Conservation (phyloP, 2,113 vertebrate genomes). For the Phylloscopus whistleri region DNA sequence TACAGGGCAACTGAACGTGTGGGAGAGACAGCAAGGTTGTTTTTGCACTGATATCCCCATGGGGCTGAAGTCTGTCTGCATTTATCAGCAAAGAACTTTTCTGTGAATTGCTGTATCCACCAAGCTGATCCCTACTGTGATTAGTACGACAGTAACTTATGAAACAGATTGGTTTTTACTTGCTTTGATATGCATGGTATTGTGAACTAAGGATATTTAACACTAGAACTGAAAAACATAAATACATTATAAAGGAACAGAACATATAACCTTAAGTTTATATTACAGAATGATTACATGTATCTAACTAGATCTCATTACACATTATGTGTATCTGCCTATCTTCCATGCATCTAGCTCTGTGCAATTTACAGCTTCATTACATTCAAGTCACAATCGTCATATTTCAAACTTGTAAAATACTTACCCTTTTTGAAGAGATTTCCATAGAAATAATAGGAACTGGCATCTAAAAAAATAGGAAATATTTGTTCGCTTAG, state of each 20-base stretch:
- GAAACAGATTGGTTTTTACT: background rate
- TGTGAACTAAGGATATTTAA: background rate
- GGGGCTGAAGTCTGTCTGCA: background rate
- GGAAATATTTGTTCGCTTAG: background rate
- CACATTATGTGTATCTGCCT: background rate
- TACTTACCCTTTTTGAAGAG: constrained; percentile 91
- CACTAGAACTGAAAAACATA: background rate
- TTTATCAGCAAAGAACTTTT: background rate
- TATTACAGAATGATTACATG: background rate
- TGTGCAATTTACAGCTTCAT: background rate
- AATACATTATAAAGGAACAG: background rate
- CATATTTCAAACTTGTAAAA: background rate
- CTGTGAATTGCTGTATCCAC: background rate
- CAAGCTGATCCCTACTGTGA: background rate
- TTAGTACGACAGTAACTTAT: background rate
- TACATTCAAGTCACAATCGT: background rate
- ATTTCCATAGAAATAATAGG: constrained; percentile 90
- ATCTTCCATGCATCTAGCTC: background rate
- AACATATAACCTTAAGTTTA: background rate
- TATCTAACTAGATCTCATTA: background rate
- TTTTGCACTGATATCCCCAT: background rate
- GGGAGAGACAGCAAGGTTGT: background rate
- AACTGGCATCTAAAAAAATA: constrained; percentile 78
- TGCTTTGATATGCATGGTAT: background rate
- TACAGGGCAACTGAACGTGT: background rate